Evolutionary conservation across 2,888 invertebrate genomes (phyloP).

Genomic region (Himalopsyche japonica): DNA sequence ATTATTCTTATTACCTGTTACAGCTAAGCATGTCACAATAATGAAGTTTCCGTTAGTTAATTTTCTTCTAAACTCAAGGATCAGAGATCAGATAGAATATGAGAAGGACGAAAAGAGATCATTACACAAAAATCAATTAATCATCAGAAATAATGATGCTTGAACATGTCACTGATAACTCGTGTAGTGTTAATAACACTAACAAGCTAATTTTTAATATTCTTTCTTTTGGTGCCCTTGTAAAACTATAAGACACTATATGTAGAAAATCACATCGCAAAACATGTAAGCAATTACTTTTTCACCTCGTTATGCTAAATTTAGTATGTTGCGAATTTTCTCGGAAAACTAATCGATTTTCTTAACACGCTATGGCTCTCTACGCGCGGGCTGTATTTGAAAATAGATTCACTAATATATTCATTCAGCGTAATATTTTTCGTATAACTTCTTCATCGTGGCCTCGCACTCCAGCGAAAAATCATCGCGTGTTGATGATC

Average conservation of each 20-base stretch:
- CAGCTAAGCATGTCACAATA: too few species aligned
- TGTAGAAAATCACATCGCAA: neutral
- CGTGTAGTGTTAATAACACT: neutral
- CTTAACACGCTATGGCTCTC: neutral
- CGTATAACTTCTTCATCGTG: too few species aligned
- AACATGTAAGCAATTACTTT: neutral
- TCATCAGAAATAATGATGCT: too few species aligned
- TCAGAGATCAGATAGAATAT: too few species aligned
- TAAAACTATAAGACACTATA: neutral
- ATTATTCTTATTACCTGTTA: too few species aligned
- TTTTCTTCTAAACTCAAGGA: too few species aligned
- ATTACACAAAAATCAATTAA: too few species aligned
- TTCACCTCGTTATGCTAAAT: neutral
- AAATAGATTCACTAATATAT: neutral
- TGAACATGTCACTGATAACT: too few species aligned
- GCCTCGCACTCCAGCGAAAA: too few species aligned
- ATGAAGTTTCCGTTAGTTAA: too few species aligned
- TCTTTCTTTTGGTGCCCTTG: neutral
- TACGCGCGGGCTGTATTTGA: neutral
- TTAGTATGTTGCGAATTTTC: neutral
- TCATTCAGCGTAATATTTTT: neutral
- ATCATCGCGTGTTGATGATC: too few species aligned
- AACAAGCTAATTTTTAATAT: neutral
- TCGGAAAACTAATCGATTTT: neutral
- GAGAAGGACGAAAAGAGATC: too few species aligned